Percentiles rank a stretch among this genome's conserved stretches.
These are phyloP conservation scores for Lycophotia porphyrea DNA, from an alignment of 2,888 invertebrate species.

Conservation along the genomic window DNA sequence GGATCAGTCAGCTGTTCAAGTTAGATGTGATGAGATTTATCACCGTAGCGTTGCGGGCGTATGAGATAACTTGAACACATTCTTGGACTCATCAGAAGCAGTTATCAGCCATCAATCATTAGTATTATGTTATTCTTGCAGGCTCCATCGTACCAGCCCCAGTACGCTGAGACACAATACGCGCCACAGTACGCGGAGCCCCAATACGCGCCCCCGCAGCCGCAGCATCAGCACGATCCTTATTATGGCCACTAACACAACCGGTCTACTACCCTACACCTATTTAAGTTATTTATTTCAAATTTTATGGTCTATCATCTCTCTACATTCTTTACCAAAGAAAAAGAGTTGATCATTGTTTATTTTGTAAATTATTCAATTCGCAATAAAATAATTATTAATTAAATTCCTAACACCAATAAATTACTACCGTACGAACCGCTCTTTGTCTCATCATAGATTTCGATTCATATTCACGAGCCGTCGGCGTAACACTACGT, in stretches of 20 bases:
- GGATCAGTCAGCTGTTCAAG: not conserved
- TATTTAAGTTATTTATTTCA: conserved; percentile 5
- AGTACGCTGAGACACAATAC: conserved; percentile 55
- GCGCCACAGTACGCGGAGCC: conserved; percentile 57
- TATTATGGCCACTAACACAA: conserved; percentile 80
- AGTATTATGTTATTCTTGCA: conserved; percentile 18
- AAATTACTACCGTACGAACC: conserved; percentile 42
- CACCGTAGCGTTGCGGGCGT: too few species aligned
- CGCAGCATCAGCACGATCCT: conserved; percentile 78
- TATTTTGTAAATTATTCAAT: conserved; percentile 36
- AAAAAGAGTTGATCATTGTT: conserved; percentile 55
- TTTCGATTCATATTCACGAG: conserved; percentile 65
- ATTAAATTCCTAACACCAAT: conserved; percentile 43
- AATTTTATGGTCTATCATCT: conserved; percentile 28
- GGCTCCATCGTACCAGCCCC: conserved; percentile 53
- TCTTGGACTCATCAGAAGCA: not conserved
- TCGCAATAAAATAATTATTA: conserved; percentile 24
- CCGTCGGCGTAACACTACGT: conserved; percentile 75
- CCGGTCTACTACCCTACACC: not conserved
- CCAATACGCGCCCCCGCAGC: conserved; percentile 59
- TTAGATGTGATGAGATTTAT: not conserved
- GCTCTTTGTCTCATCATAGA: conserved; percentile 75
- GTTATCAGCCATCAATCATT: not conserved
- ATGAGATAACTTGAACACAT: not conserved
- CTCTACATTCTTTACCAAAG: conserved; percentile 61